Conservation (phyloP, 2,797 vertebrate genomes). For the Pterois miles region DNA sequence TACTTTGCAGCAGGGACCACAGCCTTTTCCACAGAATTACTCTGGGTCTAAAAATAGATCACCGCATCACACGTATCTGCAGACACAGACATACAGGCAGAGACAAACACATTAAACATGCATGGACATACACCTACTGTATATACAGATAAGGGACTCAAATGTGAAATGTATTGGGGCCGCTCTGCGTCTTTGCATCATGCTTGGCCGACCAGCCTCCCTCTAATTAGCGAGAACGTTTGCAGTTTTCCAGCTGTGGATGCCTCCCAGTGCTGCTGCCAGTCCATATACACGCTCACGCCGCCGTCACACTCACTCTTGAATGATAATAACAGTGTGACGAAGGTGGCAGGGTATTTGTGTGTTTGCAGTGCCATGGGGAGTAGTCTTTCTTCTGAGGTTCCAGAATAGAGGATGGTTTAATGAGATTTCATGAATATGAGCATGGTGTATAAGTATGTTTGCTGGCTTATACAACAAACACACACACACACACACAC, state of each 20-base stretch:
- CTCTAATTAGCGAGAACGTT: constrained; percentile 64
- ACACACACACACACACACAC: not conserved
- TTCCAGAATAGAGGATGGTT: constrained; percentile 13
- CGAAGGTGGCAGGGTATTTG: constrained; percentile 5
- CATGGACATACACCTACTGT: not conserved
- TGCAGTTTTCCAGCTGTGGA: constrained; percentile 41
- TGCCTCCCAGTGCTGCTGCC: constrained; percentile 35
- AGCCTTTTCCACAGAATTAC: constrained; percentile 58
- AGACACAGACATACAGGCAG: not conserved
- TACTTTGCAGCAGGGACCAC: constrained; percentile 52
- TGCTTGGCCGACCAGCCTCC: constrained; percentile 47
- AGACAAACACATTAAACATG: constrained; percentile 1
- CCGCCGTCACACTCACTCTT: constrained; percentile 29
- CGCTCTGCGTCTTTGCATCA: constrained; percentile 36
- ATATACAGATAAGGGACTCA: constrained; percentile 25
- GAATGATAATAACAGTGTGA: constrained; percentile 18
- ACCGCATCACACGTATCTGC: constrained; percentile 13
- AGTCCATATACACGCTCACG: constrained; percentile 17
- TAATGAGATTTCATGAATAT: constrained; percentile 54
- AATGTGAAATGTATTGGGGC: constrained; percentile 19
- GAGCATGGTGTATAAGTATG: not conserved
- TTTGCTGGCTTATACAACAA: constrained; percentile 6
- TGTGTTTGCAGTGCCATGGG: not conserved
- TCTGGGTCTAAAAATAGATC: constrained; percentile 60
- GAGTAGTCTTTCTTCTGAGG: constrained; percentile 4